Base-by-base conservation (phyloP, 2,888 invertebrate species). In the Eupithecia dodoneata region DNA sequence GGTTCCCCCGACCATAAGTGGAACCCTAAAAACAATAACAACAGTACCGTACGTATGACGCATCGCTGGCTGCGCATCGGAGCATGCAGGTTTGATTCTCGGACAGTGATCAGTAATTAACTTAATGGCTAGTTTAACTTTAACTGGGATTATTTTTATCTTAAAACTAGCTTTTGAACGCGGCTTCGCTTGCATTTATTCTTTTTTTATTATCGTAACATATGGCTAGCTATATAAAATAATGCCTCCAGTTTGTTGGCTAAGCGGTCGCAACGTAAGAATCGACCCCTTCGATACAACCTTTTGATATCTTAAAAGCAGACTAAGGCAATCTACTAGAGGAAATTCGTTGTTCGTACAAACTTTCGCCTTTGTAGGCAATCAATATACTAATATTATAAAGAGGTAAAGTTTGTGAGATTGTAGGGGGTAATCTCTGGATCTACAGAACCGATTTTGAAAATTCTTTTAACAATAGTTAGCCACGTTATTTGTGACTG, bases 11-110 rank as follows among this genome's bases (percentile, higher is more conserved):
- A 10, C 63, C 63, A 63, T 52, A 41, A 73, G 47, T 74, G 77
- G 74, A 65, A 72, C 79, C 30, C 66, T 74, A 70, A 73, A 78
- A 71, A 70, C 76, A 70, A 78, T 69, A 78, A 81, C 79, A 73
- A 77, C 73, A 79, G 78, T 82, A 77, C 85, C 81, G 84, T 84
- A 83, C n/a, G 75, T 82, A 78, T 45, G 72, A 84, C 83, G 87
- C 86, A 80, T 85, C 82, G 87, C 74, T 81, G 86, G 78, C 74
- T 80, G 81, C 83, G 76, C 85, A 81, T 77, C 87, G 81, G 86
- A 87, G 76, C 89, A 85, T 85, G 76, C 85, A 70, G 79, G 85
- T 88, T 89, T 86, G 88, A 88, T 86, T 88, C 88, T 85, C 83
- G 83, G 76, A 78, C 75, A 76, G 78, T 82, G 81, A 83, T 83